Percentiles rank a stretch among this genome's conserved stretches.
Conservation (phyloP, 2,888 invertebrate species). For the Lithophane semibrunnea region DNA sequence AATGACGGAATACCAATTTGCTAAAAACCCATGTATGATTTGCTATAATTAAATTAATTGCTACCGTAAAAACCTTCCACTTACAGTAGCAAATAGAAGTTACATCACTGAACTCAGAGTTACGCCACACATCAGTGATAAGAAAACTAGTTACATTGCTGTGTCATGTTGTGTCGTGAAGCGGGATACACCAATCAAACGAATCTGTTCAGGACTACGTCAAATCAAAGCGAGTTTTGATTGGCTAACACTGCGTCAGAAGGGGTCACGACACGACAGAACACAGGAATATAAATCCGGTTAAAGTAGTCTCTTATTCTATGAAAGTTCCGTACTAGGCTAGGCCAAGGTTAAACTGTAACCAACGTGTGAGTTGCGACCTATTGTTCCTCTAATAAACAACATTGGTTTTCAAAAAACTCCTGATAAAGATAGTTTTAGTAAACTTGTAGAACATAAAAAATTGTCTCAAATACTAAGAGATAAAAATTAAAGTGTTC, state of each 20-base stretch:
- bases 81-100: slow-evolving; percentile 11
- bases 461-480: not conserved
- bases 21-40: slow-evolving; percentile 11
- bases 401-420: not conserved
- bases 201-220: too few relatives aligned
- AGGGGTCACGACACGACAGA: too few relatives aligned
- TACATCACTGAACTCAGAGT: not conserved
- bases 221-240: too few relatives aligned
- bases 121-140: not conserved
- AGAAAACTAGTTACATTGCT: not conserved
- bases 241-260: too few relatives aligned
- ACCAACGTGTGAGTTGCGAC: too few relatives aligned
- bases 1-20: slow-evolving; percentile 11
- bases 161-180: too few relatives aligned
- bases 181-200: too few relatives aligned
- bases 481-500: not conserved
- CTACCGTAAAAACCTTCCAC: not conserved
- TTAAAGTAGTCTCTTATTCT: not conserved
- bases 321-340: not conserved
- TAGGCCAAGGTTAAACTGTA: not conserved
- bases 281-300: too few relatives aligned
- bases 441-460: not conserved
- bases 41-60: not conserved
- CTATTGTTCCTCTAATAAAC: not conserved
- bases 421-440: not conserved